A percentile compares a stretch with the other conserved stretches of the same genome.
phyloP scores from a whole-genome alignment of 2,113 vertebrate species.

The Oreochromis aureus region DNA sequence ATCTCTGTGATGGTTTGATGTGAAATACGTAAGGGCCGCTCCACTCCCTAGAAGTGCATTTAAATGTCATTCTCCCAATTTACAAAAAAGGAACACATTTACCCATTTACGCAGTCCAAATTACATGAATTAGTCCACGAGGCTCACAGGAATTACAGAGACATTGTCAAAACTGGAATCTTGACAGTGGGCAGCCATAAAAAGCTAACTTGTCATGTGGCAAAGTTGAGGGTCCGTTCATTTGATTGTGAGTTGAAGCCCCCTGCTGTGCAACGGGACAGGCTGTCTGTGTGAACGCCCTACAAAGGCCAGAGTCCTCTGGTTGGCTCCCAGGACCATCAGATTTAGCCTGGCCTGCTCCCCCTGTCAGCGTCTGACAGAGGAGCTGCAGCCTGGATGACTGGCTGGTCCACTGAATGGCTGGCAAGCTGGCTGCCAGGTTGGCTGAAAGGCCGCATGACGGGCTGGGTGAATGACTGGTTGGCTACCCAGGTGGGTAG shows the following conservation, averaged over 20 bases:
- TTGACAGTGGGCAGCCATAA: slow-evolving; percentile 23
- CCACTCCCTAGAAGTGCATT: slow-evolving; percentile 4
- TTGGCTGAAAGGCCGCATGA: slow-evolving; percentile 42
- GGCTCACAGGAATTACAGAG: slow-evolving; percentile 23
- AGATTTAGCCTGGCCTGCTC: slow-evolving; percentile 54
- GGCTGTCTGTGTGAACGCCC: slow-evolving; percentile 54
- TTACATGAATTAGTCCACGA: neutral
- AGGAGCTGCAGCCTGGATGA: slow-evolving; percentile 40
- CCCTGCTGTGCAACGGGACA: slow-evolving; percentile 46
- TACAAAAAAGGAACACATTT: neutral
- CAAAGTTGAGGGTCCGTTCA: slow-evolving; percentile 45
- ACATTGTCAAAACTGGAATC: slow-evolving; percentile 41
- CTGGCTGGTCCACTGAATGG: slow-evolving; percentile 52
- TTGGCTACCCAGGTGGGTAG: slow-evolving; percentile 53
- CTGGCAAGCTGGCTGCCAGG: slow-evolving; percentile 39
- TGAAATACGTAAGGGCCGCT: neutral
- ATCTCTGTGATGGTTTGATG: neutral
- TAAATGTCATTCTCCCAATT: neutral
- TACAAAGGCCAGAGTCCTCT: slow-evolving; percentile 60
- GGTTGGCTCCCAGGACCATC: slow-evolving; percentile 58
- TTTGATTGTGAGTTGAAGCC: slow-evolving; percentile 56
- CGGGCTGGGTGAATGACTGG: slow-evolving; percentile 54
- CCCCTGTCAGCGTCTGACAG: slow-evolving; percentile 51
- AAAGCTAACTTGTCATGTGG: slow-evolving; percentile 60
- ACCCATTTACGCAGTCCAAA: neutral